A percentile compares a stretch with the other conserved stretches of the same genome.
phyloP scores from a whole-genome alignment of 37 sponge, comb jelly and placozoan species.

The Hexactinellida sp. region DNA sequence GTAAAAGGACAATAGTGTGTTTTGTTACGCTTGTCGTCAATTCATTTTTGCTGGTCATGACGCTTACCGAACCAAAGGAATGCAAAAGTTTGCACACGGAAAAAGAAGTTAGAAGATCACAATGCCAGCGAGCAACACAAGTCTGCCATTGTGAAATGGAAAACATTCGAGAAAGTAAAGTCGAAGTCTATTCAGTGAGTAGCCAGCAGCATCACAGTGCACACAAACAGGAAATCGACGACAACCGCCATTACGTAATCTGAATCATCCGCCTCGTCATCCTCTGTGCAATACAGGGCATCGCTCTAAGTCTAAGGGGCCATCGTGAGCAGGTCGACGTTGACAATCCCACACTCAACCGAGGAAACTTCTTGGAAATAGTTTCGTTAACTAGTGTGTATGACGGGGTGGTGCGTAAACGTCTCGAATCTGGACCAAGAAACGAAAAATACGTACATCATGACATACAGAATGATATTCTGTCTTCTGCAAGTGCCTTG shows the following conservation, averaged over 20 bases:
- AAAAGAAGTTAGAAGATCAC: background rate
- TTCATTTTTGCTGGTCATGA: background rate
- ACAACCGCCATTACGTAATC: background rate
- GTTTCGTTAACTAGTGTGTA: slow-evolving; percentile 2
- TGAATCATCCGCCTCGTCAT: background rate
- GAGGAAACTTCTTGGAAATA: background rate
- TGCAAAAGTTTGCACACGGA: background rate
- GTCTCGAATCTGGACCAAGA: background rate
- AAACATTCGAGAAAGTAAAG: background rate
- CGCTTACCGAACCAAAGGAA: slow-evolving; percentile 10
- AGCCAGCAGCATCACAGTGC: background rate
- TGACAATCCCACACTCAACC: slow-evolving; percentile 16
- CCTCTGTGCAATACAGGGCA: background rate
- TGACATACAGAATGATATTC: slow-evolving; percentile 13
- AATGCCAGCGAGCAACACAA: slow-evolving; percentile 3
- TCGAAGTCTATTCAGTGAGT: background rate
- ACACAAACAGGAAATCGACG: background rate
- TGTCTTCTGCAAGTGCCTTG: background rate
- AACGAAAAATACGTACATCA: slow-evolving; percentile 4
- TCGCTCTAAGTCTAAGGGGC: background rate
- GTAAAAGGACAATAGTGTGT: background rate
- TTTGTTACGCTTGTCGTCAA: slow-evolving; percentile 8
- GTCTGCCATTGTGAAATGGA: background rate
- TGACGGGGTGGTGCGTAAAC: slow-evolving; percentile 2
- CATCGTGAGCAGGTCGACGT: slow-evolving; percentile 8